Evolutionary conservation across 1,140 invertebrate species (phyloP), one percentile per base, ranked within the genome.

Genomic region (Drosophila erecta): DNA sequence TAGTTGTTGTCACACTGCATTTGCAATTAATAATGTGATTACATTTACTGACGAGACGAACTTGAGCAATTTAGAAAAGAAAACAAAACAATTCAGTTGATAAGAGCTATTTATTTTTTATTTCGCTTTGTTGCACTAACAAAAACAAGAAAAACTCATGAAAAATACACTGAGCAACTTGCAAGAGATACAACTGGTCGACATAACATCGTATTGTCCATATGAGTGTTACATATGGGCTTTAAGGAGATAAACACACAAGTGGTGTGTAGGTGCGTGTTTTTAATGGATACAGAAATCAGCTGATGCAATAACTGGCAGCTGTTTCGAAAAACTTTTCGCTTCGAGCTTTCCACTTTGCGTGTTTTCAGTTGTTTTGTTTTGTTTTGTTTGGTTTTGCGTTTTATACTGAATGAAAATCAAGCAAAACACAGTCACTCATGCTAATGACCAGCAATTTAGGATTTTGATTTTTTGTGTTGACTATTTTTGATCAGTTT

Each of bases 291-390:
- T 75, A 57, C 53, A 56, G 40, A 77, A 60, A 76, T 44, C 74
- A 76, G 74, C 74, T 76, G 74, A 76, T 76, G 74, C 74, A 76
- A 76, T 76, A 77, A 37, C 74, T 61, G 74, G 74, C 72, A 70
- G 55, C 74, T 70, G 56, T 77, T 69, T 24, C 30, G 17, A 58
- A 55, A 30, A 58, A 71, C 33, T 44, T 50, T 60, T 60, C 58
- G 38, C 47, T 61, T 62, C 44, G 24, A 49, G 61, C 60, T 76
- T 75, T 75, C 51, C 72, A 49, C 49, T 73, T 27, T 61, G n/a
- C 59, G 30, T 64, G 58, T 64, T 55, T 74, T 65, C 59, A 44
- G 44, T 47, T 57, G 60, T 20, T 75, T 75, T 50, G n/a, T 65
- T 75, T 50, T 14, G n/a, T 11, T 73, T 40, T 70, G 30, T 22